Evolutionary conservation across 2,113 vertebrate species (phyloP), one percentile per base, ranked within the genome.

Genomic region (Arvicanthis niloticus): DNA sequence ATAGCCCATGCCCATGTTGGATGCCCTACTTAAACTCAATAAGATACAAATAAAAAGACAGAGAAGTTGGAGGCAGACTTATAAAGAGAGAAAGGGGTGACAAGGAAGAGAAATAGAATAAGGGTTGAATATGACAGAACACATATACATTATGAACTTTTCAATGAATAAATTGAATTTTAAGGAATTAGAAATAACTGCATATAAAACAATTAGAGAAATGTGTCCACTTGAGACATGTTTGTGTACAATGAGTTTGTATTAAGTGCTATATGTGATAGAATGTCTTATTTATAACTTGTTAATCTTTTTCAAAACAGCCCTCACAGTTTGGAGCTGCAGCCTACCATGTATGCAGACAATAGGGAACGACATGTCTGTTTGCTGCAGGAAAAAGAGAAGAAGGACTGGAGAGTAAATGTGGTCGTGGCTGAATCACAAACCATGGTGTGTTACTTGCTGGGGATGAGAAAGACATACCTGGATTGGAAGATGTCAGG

Each of bases 251-350:
- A 75, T 34, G 3, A 88, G 60, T 48, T 88, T 82, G 65, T 72
- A 7, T 75, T 72, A 89, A 56, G 24, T 87, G 95, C 94, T 53
- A 86, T 26, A 11, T 73, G 4, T 87, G n/a, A 37, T 88, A 70
- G n/a, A 72, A 5, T 89, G 40, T 94, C 45, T 22, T 86, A 8
- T 22, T 88, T 82, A 65, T 42, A 91, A 85, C 4, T 48, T 67
- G 13, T 37, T 51, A 60, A 92, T 70, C 40, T 72, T 94, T 96
- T 97, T 89, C 62, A 76, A 93, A 88, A 56, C 10, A 89, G 9
- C 10, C 31, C 67, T 78, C 48, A 58, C 13, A 77, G 53, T 91
- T 88, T 85, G 93, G 12, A 85, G 7, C 82, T 51, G 91, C 3
- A 85, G 78, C 42, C 45, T 51, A 86, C 88, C 88, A 76, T 68